Conservation (phyloP, 2,888 invertebrate species). For the Sphaerophoria taeniata region DNA sequence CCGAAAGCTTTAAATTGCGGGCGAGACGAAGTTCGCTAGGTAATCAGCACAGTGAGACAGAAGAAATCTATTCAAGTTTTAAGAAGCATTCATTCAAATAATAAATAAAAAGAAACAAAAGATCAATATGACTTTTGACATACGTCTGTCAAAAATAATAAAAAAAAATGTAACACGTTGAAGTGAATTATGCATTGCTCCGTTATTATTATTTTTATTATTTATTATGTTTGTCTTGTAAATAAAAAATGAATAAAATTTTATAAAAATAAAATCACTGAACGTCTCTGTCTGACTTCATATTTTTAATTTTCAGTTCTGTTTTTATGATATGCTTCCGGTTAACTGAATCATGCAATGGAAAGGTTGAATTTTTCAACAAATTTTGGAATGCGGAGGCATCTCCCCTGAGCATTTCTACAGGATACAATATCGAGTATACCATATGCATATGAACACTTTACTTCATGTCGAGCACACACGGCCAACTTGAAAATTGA, state of each 20-base stretch:
- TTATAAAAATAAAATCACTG: constrained; percentile 7
- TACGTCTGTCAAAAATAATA: too few relatives aligned
- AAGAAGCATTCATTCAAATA: too few relatives aligned
- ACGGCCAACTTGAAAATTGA: constrained; percentile 53
- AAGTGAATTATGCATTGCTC: too few relatives aligned
- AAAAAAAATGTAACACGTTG: too few relatives aligned
- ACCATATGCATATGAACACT: not conserved
- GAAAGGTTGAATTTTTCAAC: constrained; percentile 10
- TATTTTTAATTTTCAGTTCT: constrained; percentile 31
- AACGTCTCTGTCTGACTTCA: not conserved
- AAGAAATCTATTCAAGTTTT: too few relatives aligned
- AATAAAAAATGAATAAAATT: not conserved
- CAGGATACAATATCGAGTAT: not conserved
- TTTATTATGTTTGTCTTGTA: too few relatives aligned
- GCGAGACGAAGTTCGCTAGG: too few relatives aligned
- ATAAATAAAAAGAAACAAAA: too few relatives aligned
- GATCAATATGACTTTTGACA: too few relatives aligned
- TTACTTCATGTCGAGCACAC: not conserved
- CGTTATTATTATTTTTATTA: too few relatives aligned
- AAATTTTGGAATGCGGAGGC: constrained; percentile 13
- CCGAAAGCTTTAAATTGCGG: too few relatives aligned
- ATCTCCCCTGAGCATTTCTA: constrained; percentile 24
- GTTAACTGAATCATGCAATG: constrained; percentile 53
- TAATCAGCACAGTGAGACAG: too few relatives aligned
- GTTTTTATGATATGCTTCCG: constrained; percentile 52